Evolutionary conservation across 2,888 invertebrate genomes (phyloP).

Genomic region (Diplazon laetatorius): DNA sequence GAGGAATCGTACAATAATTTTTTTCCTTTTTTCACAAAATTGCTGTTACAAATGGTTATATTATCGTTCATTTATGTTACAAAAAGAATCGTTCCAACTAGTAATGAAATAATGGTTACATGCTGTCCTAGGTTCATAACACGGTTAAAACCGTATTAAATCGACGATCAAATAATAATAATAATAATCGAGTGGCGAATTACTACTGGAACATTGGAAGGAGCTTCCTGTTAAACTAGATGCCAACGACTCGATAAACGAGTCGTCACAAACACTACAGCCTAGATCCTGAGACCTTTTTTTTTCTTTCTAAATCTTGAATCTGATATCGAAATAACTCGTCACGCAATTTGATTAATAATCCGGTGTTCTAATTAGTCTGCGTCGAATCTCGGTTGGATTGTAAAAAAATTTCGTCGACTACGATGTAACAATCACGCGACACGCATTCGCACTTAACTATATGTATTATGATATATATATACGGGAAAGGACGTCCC

Average conservation of each 20-base stretch:
- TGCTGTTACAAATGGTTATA: conserved; percentile 79
- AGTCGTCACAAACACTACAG: conserved; percentile 6
- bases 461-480: too few species aligned
- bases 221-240: background rate
- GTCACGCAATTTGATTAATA: conserved; percentile 38
- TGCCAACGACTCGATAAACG: conserved; percentile 2
- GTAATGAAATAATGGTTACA: conserved; percentile 37
- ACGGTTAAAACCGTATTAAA: conserved; percentile 12
- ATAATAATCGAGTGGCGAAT: background rate
- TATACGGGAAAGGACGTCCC: too few species aligned
- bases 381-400: conserved; percentile 29
- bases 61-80: conserved; percentile 76
- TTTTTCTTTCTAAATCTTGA: too few species aligned
- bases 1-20: background rate
- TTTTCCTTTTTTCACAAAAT: background rate
- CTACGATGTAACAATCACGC: conserved; percentile 29
- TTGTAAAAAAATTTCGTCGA: conserved; percentile 15
- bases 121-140: too few species aligned
- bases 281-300: background rate
- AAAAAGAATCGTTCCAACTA: conserved; percentile 73
- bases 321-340: conserved; percentile 24
- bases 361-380: conserved; percentile 40
- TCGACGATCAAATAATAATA: conserved; percentile 20
- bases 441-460: conserved; percentile 5
- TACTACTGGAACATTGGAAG: conserved; percentile 10